Evolutionary conservation across 2,113 vertebrate species (phyloP), one percentile per base, ranked within the genome.

Genomic region (Myanophis thanlyinensis): DNA sequence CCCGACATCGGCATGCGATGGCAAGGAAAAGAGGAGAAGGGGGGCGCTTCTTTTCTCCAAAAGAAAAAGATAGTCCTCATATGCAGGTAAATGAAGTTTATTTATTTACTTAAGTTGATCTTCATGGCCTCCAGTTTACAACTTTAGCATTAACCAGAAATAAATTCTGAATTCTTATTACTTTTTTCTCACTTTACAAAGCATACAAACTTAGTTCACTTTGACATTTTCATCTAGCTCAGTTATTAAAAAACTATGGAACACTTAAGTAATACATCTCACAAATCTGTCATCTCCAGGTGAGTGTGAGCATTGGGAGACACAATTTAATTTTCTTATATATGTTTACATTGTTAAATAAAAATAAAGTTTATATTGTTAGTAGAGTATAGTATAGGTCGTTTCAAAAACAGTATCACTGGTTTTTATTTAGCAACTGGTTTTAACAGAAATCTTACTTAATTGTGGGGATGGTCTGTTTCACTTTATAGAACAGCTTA

Each of bases 1-100:
- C 99, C 23, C 98, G 99, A 85, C 99, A 99, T 90, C 98, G 98
- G 51, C 99, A 99, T 22, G 99, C 99, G 59, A 99, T 99, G 99
- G 99, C 99, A 93, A 97, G 99, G 85, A 99, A 99, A 84, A 97
- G 99, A 1, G 99, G 99, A 47, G 99, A 99, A 93, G 99, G 99
- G 0, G 99, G 99, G 0, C 98, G 99, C 3, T 99, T 99, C 97
- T 99, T 99, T 96, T 99, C 99, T 46, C 99, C 99, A 12, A 99
- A 99, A 95, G 99, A 99, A 90, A 99, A 99, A 91, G 99, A 99
- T 91, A 98, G 98, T 90, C 98, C 96, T 85, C 98, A 97, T 94
- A 97, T 99, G 96, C 98, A 99, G 98, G 99, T 98, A 7, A 95
- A 94, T 53, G 86, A 67, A 30, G 40, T 73, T n/a, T 62, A n/a